Conservation (phyloP, 2,888 invertebrate species). For the Athalia rosae region DNA sequence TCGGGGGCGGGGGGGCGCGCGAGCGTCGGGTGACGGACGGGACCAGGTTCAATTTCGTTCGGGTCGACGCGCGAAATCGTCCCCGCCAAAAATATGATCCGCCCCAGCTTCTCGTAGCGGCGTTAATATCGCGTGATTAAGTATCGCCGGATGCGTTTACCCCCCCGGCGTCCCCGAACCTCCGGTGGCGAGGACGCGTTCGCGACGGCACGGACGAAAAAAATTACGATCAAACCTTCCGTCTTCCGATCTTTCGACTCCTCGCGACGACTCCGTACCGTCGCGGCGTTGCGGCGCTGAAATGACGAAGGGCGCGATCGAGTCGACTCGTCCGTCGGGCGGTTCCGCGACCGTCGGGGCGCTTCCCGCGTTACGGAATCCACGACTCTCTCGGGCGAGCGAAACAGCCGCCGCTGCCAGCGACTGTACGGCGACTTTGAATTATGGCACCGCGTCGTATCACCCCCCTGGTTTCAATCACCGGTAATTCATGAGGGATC, state of each 20-base stretch:
- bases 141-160: constrained; percentile 65
- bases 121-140: constrained; percentile 72
- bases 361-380: background rate
- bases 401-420: background rate
- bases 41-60: constrained; percentile 56
- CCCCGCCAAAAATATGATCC: constrained; percentile 57
- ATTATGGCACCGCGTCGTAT: background rate
- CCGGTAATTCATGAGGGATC: background rate
- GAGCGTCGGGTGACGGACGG: constrained; percentile 55
- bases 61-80: constrained; percentile 39
- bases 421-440: too few relatives aligned
- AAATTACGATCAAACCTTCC: constrained; percentile 29
- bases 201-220: background rate
- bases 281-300: too few relatives aligned
- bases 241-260: background rate
- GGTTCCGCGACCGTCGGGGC: too few relatives aligned
- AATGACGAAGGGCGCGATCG: too few relatives aligned
- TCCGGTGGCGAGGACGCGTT: background rate
- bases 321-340: too few relatives aligned
- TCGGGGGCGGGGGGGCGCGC: too few relatives aligned
- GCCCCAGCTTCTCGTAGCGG: constrained; percentile 52
- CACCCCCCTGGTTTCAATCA: constrained; percentile 1
- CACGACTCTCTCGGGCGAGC: background rate
- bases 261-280: too few relatives aligned
- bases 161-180: constrained; percentile 7